Evolutionary conservation across 2,888 invertebrate genomes (phyloP), one percentile per base, ranked within the genome.

Genomic region (Agriopis aurantiaria): DNA sequence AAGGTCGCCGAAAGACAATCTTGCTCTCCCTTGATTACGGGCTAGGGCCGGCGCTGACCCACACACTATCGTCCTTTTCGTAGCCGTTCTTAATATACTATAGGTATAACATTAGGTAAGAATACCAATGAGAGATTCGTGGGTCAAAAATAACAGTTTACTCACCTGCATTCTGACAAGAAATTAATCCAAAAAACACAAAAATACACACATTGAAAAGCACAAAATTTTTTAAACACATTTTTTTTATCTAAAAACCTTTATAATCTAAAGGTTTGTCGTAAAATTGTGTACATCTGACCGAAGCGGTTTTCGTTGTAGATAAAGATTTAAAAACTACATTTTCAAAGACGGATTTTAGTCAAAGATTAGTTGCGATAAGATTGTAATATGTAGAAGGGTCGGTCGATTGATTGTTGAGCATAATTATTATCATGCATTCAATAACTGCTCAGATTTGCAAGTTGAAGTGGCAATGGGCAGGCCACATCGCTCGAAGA

Each of bases 111-210:
- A 23, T 23, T 23, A 23, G 17, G 17, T 23, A 23, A 23, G 17
- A 23, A 23, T 2, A 23, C 17, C 17, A 23, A 23, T 23, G 17
- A 2, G 2, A 23, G 1, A 23, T 23, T 23, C 17, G 17, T 23
- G 17, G 17, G 17, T 23, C 17, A 23, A 23, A 23, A 23, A 23
- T 23, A 8, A 41, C 11, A 3, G 33, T 10, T n/a, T 14, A 71
- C 69, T 67, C 51, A 73, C 72, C 75, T 14, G 45, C 64, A 57
- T 73, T 62, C 43, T 73, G 74, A 43, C 73, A 70, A 0, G 56
- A 59, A 68, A 71, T 57, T 0, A 72, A 56, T 60, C 77, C 69
- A 45, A 65, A 56, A 17, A 66, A 51, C 10, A 71, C 51, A 33
- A 71, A 33, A 9, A 73, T 10, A 62, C 69, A 72, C 62, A 70